Base-by-base conservation (phyloP, 53 echinoderm and acorn worm genomes). In the Zoroaster sp. region DNA sequence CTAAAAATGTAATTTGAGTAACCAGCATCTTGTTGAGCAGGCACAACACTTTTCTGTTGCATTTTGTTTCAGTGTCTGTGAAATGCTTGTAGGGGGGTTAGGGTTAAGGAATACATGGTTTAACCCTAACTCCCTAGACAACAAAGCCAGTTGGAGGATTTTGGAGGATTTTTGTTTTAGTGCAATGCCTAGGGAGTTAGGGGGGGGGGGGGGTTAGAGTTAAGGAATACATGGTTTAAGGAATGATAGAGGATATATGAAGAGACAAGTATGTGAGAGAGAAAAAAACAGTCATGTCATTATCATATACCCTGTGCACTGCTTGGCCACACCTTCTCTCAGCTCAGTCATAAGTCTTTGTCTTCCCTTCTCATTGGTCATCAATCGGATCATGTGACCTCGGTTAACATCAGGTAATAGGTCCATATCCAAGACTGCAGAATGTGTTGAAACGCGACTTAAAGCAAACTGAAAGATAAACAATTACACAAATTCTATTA, bases 381-480 rank as follows among this genome's bases (percentile, higher is more conserved):
- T 59, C 30, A 85, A 74, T 23, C 76, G 86, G 2, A 30, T 67
- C 32, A 97, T 89, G 54, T 97, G 95, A 41, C 92, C 89, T 89
- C 81, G 78, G 71, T 95, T 97, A 41, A 95, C 95, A 33, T 87
- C 88, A 13, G 83, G 79, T 38, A 97, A 77, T 30, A 94, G 86
- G 13, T 92, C 92, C 91, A 95, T 92, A 63, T 95, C 95, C 76
- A 97, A 87, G 10, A 95, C 76, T 5, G 97, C 97, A 0, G 97
- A 95, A 90, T 97, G 97, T 11, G 90, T 93, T 35, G 85, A 88
- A 30, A 97, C 94, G 77, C 69, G 90, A 59, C 88, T 83, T 73
- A 97, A 40, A 21, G 87, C 88, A 82, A 97, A 97, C 97, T 97
- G 69, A 30, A 70, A 39, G 51, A 69, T 72, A 36, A n/a, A n/a